phyloP scores from a whole-genome alignment of 2,113 vertebrate genomes.

The Colinus virginianus region DNA sequence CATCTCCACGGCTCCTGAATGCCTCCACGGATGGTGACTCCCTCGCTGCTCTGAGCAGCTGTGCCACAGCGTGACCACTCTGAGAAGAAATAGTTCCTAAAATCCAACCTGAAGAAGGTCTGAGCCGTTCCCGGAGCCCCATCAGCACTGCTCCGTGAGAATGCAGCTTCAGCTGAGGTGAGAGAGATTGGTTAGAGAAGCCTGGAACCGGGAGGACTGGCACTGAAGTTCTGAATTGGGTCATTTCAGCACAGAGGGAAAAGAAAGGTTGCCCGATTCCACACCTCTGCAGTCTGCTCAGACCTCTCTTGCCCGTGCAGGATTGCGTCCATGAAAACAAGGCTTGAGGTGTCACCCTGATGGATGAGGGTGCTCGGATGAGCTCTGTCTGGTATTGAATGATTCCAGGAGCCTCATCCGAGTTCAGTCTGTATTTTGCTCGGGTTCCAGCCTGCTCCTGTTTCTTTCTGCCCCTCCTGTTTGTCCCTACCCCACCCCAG shows the following conservation, averaged over 20 bases:
- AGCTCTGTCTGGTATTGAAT: neutral
- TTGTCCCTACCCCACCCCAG: neutral
- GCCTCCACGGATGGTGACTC: too few relatives aligned
- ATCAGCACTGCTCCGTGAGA: neutral
- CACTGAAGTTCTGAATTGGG: rapidly evolving
- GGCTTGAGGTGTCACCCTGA: rapidly evolving
- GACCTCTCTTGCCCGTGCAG: neutral
- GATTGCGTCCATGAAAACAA: too few relatives aligned
- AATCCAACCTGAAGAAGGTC: too few relatives aligned
- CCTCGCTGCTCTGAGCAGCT: too few relatives aligned
- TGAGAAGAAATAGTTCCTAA: too few relatives aligned
- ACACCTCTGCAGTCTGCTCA: neutral
- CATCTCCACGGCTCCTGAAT: too few relatives aligned
- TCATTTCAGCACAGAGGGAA: rapidly evolving
- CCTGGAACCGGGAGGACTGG: neutral
- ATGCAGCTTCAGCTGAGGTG: too few relatives aligned
- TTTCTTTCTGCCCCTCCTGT: neutral
- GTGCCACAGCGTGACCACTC: too few relatives aligned
- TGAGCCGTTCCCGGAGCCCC: neutral
- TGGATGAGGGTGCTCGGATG: rapidly evolving
- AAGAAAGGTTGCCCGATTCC: too few relatives aligned
- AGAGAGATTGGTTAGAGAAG: neutral
- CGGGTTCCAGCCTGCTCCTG: neutral
- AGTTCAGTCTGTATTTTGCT: too few relatives aligned
- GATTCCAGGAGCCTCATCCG: neutral